Percentiles rank a stretch among this genome's conserved stretches.
Conservation (phyloP, 2,113 vertebrate species). For the Hippoglossus stenolepis region DNA sequence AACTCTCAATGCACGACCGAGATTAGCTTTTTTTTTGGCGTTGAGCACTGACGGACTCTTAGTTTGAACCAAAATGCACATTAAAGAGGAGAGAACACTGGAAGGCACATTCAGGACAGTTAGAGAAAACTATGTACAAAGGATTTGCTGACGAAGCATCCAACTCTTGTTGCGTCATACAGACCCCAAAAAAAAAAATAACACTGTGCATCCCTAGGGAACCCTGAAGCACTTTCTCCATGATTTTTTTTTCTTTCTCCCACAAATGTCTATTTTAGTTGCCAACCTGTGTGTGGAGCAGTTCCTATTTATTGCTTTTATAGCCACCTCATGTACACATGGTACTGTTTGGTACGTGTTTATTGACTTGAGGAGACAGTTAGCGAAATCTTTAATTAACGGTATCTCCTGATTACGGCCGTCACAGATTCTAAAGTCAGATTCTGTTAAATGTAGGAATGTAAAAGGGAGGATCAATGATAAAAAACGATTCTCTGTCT, state of each 20-base stretch:
- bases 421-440: neutral
- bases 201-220: constrained; percentile 5
- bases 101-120: constrained; percentile 1
- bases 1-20: neutral
- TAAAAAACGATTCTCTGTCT: neutral
- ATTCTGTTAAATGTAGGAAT: neutral
- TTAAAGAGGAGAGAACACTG: neutral
- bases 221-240: constrained; percentile 23
- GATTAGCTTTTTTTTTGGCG: neutral
- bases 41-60: neutral
- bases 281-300: neutral
- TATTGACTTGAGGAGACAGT: neutral
- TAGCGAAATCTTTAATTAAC: neutral
- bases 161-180: constrained; percentile 48
- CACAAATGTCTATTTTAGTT: neutral
- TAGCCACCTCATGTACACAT: neutral
- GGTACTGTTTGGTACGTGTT: neutral
- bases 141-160: constrained; percentile 46
- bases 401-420: neutral
- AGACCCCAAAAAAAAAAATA: constrained; percentile 9
- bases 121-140: constrained; percentile 23
- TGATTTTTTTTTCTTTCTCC: constrained; percentile 8
- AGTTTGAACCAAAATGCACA: neutral
- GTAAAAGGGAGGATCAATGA: no score
- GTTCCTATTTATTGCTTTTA: constrained; percentile 11